Base-by-base conservation (phyloP, 2,888 invertebrate species). In the Diadromus collaris region DNA sequence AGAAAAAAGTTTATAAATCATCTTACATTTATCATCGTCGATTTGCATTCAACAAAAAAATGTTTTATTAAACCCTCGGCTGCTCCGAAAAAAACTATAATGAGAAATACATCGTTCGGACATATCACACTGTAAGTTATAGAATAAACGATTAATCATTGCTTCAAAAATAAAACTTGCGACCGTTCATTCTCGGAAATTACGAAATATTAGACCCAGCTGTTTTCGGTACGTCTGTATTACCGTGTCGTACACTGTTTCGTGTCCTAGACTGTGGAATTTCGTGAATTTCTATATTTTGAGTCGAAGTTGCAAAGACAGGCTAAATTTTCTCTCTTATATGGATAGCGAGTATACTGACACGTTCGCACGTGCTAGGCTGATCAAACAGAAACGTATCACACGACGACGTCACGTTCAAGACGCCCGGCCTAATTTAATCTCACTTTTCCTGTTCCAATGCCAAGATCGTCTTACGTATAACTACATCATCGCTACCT, bases 121-220 rank as follows among this genome's bases (percentile, higher is more conserved):
- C 54, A 29, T 24, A n/a, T 71, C 13, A 16, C 63, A 63, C 56
- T 44, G 79, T 79, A 61, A 79, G 65, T 65, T 65, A 51, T 65
- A 6, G 27, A 29, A 27, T 16, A 29, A 29, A 29, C 29, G n/a
- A 56, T 51, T 51, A 29, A 65, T 51, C 34, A 19, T 29, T 29
- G n/a, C 10, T 48, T 48, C 51, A 48, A 48, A 65, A 48, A 65
- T 32, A 65, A 65, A 21, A 64, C 16, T 27, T 27, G 16, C 19
- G 13, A 13, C 34, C 19, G 2, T 65, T 34, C 19, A 64, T 56
- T 56, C 24, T 16, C 9, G 9, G 60, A n/a, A 34, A 16, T 48
- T 16, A 48, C 27, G 48, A 74, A 13, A 67, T n/a, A n/a, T 5
- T 58, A 19, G 6, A 9, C 48, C 38, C 38, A 48, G 13, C 48